These are phyloP conservation scores for Drosophila sordidapex DNA, from an alignment of 2,888 invertebrate genomes.

Conservation along the genomic window DNA sequence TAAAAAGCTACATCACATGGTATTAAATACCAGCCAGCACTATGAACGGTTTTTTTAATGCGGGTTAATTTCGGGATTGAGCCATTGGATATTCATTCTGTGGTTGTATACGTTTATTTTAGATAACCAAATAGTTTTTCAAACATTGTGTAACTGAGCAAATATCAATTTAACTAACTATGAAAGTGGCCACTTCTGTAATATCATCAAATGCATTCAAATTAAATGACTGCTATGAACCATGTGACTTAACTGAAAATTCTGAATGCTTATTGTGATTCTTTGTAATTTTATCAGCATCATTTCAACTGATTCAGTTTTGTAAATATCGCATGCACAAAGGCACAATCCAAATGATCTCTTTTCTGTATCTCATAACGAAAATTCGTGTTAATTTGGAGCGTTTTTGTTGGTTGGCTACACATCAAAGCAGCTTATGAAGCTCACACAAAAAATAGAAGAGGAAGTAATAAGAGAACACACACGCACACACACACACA, in stretches of 20 bases:
- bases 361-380: background rate
- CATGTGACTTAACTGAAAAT: background rate
- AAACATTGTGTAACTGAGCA: background rate
- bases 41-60: slow-evolving; percentile 22
- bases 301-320: slow-evolving; percentile 17
- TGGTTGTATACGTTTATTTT: slow-evolving; percentile 5
- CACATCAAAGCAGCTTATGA: slow-evolving; percentile 21
- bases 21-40: slow-evolving; percentile 44
- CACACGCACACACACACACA: slow-evolving; percentile 5
- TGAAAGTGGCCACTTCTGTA: background rate
- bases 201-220: background rate
- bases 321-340: slow-evolving; percentile 16
- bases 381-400: slow-evolving; percentile 53
- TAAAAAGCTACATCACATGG: slow-evolving; percentile 54
- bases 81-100: slow-evolving; percentile 31
- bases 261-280: background rate
- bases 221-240: background rate
- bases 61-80: slow-evolving; percentile 56
- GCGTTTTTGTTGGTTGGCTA: slow-evolving; percentile 22
- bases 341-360: slow-evolving; percentile 9
- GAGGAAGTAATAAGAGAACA: slow-evolving; percentile 16
- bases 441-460: slow-evolving; percentile 10
- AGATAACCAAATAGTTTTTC: background rate
- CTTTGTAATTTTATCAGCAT: slow-evolving; percentile 3
- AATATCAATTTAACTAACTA: slow-evolving; percentile 1